Evolutionary conservation across 2,888 invertebrate species (phyloP).

Genomic region (Drosophila leonis): DNA sequence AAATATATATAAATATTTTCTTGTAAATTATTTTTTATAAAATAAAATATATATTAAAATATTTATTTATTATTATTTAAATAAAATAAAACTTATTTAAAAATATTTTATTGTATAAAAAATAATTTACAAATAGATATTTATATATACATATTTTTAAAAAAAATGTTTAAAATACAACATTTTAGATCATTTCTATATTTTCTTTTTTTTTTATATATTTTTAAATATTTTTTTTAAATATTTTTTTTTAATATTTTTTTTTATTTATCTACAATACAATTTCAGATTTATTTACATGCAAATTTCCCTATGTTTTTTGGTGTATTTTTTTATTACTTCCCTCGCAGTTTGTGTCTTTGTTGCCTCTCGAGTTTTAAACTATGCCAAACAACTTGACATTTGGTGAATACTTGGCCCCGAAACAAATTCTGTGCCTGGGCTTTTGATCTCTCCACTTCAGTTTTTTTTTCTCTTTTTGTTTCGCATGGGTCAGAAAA

Average conservation of each 20-base stretch:
- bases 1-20: not conserved
- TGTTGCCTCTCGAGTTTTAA: slow-evolving; percentile 40
- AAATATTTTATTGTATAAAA: no score
- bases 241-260: not conserved
- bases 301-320: slow-evolving; percentile 8
- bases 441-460: slow-evolving; percentile 66
- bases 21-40: no score
- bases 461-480: slow-evolving; percentile 23
- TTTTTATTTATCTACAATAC: not conserved
- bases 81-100: no score
- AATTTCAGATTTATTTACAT: not conserved
- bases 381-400: slow-evolving; percentile 60
- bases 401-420: slow-evolving; percentile 62
- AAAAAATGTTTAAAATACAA: no score
- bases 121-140: no score
- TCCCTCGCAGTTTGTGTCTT: slow-evolving; percentile 24
- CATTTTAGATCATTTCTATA: not conserved
- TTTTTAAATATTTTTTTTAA: no score
- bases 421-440: slow-evolving; percentile 49
- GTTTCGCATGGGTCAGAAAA: slow-evolving; percentile 41
- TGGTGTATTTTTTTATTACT: slow-evolving; percentile 10
- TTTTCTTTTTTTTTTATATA: not conserved
- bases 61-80: no score
- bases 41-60: not conserved
- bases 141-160: no score